Conservation (phyloP, 2,888 invertebrate genomes). For the Agonopterix arenella region DNA sequence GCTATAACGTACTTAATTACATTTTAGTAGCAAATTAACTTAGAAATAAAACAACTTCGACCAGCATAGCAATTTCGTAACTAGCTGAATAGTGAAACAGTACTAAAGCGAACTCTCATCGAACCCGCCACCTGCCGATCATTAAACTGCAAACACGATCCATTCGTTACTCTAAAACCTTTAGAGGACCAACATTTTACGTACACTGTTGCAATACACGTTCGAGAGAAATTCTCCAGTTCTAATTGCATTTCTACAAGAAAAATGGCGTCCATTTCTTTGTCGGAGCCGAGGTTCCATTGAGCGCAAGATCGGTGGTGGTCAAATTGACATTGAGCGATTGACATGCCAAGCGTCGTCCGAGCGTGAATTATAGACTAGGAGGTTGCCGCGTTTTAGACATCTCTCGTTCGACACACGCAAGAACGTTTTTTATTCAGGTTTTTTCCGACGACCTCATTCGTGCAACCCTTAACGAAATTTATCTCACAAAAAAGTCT, state of each 20-base stretch:
- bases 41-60: too few species aligned
- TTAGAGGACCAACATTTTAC: slow-evolving; percentile 23
- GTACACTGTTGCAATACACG: slow-evolving; percentile 40
- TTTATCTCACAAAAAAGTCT: slow-evolving; percentile 12
- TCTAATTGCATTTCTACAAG: slow-evolving; percentile 62
- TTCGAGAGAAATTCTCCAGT: slow-evolving; percentile 49
- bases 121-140: not conserved
- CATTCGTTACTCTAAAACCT: not conserved
- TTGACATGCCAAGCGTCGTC: slow-evolving; percentile 34
- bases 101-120: too few species aligned
- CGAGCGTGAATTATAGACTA: slow-evolving; percentile 44
- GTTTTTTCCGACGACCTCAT: slow-evolving; percentile 7
- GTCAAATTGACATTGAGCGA: slow-evolving; percentile 58
- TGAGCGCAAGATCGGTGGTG: slow-evolving; percentile 45
- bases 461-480: slow-evolving; percentile 3
- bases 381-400: slow-evolving; percentile 33
- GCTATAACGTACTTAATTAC: too few species aligned
- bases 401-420: slow-evolving; percentile 28
- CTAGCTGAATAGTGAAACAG: too few species aligned
- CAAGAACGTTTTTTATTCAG: slow-evolving; percentile 10
- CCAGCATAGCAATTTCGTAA: too few species aligned
- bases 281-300: slow-evolving; percentile 36
- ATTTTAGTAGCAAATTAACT: too few species aligned
- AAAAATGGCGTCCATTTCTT: slow-evolving; percentile 63
- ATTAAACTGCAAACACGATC: not conserved